phyloP scores from a whole-genome alignment of 2,113 vertebrate genomes.

The Heterochromis multidens region DNA sequence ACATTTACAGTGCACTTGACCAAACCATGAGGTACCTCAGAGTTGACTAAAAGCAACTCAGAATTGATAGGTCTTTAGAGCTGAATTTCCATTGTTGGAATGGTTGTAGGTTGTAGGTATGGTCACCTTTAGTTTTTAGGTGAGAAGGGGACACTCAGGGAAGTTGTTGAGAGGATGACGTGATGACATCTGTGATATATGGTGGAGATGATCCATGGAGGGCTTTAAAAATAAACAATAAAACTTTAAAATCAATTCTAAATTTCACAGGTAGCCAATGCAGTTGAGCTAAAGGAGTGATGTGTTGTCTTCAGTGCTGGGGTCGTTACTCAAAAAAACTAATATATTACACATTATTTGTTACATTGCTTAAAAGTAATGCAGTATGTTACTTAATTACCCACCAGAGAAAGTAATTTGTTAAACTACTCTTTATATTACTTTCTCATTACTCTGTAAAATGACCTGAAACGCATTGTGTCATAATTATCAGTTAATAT shows the following conservation, averaged over 20 bases:
- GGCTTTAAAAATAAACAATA: not conserved
- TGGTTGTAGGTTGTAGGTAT: no score
- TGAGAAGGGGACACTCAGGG: not conserved
- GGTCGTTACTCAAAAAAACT: not conserved
- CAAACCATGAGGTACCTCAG: not conserved
- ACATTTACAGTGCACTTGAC: not conserved
- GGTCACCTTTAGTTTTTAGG: no score
- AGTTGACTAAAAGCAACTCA: not conserved
- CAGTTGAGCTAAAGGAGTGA: not conserved
- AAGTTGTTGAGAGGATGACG: not conserved
- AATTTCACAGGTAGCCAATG: not conserved
- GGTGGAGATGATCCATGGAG: not conserved
- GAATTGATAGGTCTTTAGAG: not conserved
- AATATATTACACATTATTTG: not conserved
- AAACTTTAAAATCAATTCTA: not conserved
- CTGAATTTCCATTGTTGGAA: no score
- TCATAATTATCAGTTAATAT: no score
- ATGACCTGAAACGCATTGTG: not conserved
- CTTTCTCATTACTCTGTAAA: accelerated
- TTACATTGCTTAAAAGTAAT: not conserved
- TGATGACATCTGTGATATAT: not conserved
- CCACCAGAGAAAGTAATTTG: not conserved
- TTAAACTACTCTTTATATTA: not conserved
- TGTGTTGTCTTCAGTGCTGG: not conserved
- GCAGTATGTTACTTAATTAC: not conserved